Evolutionary conservation across 2,888 invertebrate genomes (phyloP), one percentile per base, ranked within the genome.

Genomic region (Laothoe populi): DNA sequence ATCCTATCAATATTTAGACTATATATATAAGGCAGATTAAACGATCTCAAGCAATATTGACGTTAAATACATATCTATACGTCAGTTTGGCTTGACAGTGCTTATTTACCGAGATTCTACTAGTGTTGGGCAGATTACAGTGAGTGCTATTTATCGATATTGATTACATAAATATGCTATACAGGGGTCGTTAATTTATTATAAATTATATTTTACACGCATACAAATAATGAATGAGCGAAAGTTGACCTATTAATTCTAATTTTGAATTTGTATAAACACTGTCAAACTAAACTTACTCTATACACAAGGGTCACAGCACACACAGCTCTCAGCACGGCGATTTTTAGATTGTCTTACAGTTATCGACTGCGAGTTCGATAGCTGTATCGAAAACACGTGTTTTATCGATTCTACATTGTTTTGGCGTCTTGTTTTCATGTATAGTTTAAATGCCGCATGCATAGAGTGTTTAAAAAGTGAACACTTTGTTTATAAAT

Each of bases 31-130:
- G 62, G 62, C 64, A 64, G 64, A 60, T 59, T 40, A 60, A 58
- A 60, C 57, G 38, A 58, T 26, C 48, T 42, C 26, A 60, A 60
- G 60, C 60, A 59, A 63, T 61, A 44, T 62, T 61, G n/a, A 38
- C 44, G 45, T 62, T 70, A 65, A 66, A 73, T 73, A 78, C 68
- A 75, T 75, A 77, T 77, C 73, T 77, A 70, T 76, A 78, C 72
- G 72, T 61, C 49, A 67, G 60, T 64, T 62, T 21, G 62, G 45
- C 49, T 64, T 40, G 60, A 60, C 60, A 60, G 60, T 60, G 40
- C 40, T 49, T 60, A 21, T 23, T 59, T 26, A 5, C 3, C 10
- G 60, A 60, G 60, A 60, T 60, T 60, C 60, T 26, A 23, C 21
- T 45, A 26, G 8, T 23, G 0, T n/a, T 16, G 45, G 8, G 16